Evolutionary conservation across 2,797 vertebrate genomes (phyloP), one percentile per base, ranked within the genome.

Genomic region (Centropyge bicolor): DNA sequence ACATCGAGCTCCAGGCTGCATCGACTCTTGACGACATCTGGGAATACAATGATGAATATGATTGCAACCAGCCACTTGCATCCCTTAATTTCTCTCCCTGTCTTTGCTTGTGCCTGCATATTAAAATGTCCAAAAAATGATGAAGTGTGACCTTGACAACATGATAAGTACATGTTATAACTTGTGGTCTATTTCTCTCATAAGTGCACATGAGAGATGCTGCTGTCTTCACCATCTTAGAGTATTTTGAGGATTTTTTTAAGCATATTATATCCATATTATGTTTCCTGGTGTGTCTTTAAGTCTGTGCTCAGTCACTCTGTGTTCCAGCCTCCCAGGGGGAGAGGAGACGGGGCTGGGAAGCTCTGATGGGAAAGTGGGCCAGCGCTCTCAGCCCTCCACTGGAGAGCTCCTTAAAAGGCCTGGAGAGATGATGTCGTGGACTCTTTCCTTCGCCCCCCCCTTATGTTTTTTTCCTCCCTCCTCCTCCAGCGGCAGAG

Each of bases 321-420:
- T 75, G 20, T 83, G 84, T 78, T 91, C 86, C 75, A 61, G 78
- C 83, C 84, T 93, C 87, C 88, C 85, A 76, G 72, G 78, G 82
- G 86, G 71, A 84, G 83, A 84, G 54, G 68, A 91, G 81, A 91
- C 72, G 38, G 67, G 60, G 89, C 83, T 91, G 86, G 91, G 90
- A 89, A 93, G 92, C 89, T 82, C 74, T 87, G 91, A 90, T 93
- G 93, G 88, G 93, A 93, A 95, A 94, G 86, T 94, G 92, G 94
- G 94, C 93, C 94, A 95, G 87, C 71, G 24, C 69, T 93, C 86
- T 83, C 84, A 90, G 89, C 89, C 88, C 93, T 95, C 92, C 92
- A 22, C 93, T 92, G 91, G 93, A 95, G 92, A 95, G 92, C 91
- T 95, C 95, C 95, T 94, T 96, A 96, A 95, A 96, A 96, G 95